Conservation (phyloP, 2,797 vertebrate species). For the Gymnothorax reevesii region DNA sequence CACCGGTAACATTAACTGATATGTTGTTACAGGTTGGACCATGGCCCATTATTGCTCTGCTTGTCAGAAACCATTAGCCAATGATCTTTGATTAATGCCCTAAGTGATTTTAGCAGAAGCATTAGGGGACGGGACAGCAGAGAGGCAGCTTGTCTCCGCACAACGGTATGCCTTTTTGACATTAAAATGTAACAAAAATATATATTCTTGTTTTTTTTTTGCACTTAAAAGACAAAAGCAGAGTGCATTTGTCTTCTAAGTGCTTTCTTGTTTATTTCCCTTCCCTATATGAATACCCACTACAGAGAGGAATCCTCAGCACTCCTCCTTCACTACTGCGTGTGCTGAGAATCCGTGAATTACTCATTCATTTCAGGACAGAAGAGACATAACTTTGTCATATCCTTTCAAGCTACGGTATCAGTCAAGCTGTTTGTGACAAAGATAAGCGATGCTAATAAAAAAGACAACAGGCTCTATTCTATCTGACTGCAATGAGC, state of each 20-base stretch:
- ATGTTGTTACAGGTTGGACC: conserved; percentile 68
- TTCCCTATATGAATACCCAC: conserved; percentile 21
- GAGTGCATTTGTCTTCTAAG: conserved; percentile 3
- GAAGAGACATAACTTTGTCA: conserved; percentile 71
- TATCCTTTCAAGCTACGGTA: conserved; percentile 50
- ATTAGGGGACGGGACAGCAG: conserved; percentile 70
- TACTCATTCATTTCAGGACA: conserved; percentile 78
- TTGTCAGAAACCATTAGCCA: conserved; percentile 89
- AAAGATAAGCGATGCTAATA: background rate
- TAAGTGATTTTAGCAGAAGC: conserved; percentile 84
- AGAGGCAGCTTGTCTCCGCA: conserved; percentile 80
- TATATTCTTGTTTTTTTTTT: conserved; percentile 46
- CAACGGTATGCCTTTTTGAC: conserved; percentile 72
- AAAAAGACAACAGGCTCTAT: background rate
- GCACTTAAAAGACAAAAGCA: conserved; percentile 5
- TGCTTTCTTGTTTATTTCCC: conserved; percentile 25
- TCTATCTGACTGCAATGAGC: background rate
- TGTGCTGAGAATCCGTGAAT: conserved; percentile 75
- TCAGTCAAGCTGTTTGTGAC: background rate
- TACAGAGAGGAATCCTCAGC: conserved; percentile 35
- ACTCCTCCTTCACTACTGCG: conserved; percentile 49
- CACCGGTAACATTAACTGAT: conserved; percentile 68
- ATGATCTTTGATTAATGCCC: conserved; percentile 87
- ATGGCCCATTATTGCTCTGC: conserved; percentile 72
- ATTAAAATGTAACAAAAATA: conserved; percentile 73